Conservation (phyloP, 2,888 invertebrate genomes). For the Chrysomela aeneicollis region DNA sequence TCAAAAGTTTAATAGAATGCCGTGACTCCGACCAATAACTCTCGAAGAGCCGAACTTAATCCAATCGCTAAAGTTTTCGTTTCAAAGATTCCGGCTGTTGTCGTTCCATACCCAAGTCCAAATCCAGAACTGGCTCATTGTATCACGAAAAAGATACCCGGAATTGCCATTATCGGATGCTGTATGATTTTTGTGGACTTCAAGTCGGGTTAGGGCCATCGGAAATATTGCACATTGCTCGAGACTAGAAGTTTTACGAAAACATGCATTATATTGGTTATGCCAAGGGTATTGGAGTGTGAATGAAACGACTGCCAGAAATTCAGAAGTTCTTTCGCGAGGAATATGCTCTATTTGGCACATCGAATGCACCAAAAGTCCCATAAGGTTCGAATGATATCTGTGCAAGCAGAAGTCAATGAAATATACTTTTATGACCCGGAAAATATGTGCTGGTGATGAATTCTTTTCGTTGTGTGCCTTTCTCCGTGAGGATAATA, state of each 20-base stretch:
- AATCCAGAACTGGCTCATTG: constrained; percentile 33
- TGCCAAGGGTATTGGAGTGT: constrained; percentile 4
- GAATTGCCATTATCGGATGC: constrained; percentile 32
- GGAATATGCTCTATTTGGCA: neutral
- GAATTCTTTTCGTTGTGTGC: no score
- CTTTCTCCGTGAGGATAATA: no score
- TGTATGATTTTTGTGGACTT: constrained; percentile 30
- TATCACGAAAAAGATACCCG: constrained; percentile 31
- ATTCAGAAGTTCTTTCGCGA: neutral
- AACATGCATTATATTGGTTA: constrained; percentile 1
- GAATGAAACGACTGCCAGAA: neutral
- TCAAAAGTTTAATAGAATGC: constrained; percentile 33
- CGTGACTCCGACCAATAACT: constrained; percentile 33
- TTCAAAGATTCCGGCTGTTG: constrained; percentile 29
- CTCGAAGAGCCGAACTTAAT: constrained; percentile 36
- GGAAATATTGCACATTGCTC: constrained; percentile 8
- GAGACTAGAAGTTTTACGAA: constrained; percentile 2
- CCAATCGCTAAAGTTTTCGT: constrained; percentile 39
- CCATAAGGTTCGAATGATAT: neutral
- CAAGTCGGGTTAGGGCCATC: constrained; percentile 28
- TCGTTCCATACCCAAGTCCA: constrained; percentile 35
- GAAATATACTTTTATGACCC: neutral
- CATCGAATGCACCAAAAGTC: neutral
- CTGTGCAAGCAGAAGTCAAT: neutral
- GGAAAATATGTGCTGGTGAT: no score